Evolutionary conservation across 2,113 vertebrate species (phyloP).

Genomic region (Aphelocoma coerulescens): DNA sequence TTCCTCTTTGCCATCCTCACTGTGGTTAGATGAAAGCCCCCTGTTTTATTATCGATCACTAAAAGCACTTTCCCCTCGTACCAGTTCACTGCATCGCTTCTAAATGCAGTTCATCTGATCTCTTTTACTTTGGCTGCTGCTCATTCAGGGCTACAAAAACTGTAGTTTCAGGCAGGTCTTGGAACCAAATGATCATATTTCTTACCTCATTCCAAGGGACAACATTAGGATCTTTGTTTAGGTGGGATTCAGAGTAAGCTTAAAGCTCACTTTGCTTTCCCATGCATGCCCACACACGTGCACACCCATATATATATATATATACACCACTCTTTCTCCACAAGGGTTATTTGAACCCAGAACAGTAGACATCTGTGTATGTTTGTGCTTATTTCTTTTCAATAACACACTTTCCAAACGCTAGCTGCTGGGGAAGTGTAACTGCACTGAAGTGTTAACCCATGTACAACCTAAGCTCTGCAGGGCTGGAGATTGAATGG

Average conservation of each 20-base stretch:
- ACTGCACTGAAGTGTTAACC: constrained; percentile 36
- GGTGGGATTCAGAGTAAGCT: constrained; percentile 38
- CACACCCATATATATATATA: neutral
- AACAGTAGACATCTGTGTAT: constrained; percentile 19
- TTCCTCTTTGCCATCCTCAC: constrained; percentile 23
- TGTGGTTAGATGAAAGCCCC: constrained; percentile 54
- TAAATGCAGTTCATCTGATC: constrained; percentile 62
- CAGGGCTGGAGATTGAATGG: neutral
- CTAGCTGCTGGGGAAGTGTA: neutral
- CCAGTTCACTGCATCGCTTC: constrained; percentile 22
- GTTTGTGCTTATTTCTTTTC: constrained; percentile 26
- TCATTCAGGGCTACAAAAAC: constrained; percentile 40
- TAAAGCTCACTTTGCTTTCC: constrained; percentile 25
- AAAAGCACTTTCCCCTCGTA: constrained; percentile 36
- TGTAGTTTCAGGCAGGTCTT: constrained; percentile 21
- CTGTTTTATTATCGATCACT: constrained; percentile 56
- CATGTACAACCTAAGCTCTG: neutral
- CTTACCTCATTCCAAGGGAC: constrained; percentile 50
- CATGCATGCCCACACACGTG: constrained; percentile 41
- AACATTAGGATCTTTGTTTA: constrained; percentile 74
- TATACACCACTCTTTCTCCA: constrained; percentile 15
- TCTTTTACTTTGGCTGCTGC: neutral
- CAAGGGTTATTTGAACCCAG: constrained; percentile 25
- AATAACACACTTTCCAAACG: constrained; percentile 37
- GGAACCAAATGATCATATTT: constrained; percentile 44